Evolutionary conservation across 2,888 invertebrate genomes (phyloP).

Genomic region (Pemphredon lugubris): DNA sequence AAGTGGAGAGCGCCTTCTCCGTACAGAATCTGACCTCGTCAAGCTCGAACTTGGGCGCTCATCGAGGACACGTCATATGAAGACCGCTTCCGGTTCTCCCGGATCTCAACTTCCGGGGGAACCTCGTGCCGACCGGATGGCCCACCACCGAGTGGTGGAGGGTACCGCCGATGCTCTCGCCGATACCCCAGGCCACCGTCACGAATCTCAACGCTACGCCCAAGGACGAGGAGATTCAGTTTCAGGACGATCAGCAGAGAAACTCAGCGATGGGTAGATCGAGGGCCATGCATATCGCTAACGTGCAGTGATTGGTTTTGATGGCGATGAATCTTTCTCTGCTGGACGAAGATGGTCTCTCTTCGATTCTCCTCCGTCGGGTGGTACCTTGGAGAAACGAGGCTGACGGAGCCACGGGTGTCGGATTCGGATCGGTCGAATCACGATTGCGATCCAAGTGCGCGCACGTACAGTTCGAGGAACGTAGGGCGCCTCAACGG

Average conservation of each 20-base stretch:
- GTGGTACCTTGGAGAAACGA: too few species aligned
- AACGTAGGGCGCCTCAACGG: too few species aligned
- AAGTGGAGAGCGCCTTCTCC: constrained; percentile 75
- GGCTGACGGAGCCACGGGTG: too few species aligned
- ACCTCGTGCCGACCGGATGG: constrained; percentile 80
- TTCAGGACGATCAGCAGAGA: constrained; percentile 54
- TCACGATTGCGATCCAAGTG: too few species aligned
- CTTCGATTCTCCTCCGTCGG: too few species aligned
- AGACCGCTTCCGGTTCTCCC: constrained; percentile 92
- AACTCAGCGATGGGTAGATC: constrained; percentile 34
- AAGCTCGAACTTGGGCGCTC: constrained; percentile 73
- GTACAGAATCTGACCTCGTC: constrained; percentile 77
- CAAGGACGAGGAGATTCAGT: constrained; percentile 62
- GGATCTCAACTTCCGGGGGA: constrained; percentile 83
- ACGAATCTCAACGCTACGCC: constrained; percentile 76
- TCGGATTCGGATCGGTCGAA: too few species aligned
- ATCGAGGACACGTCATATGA: constrained; percentile 88
- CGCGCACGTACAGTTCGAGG: too few species aligned
- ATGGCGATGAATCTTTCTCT: too few species aligned
- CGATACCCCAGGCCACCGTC: constrained; percentile 73
- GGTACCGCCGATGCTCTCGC: constrained; percentile 75
- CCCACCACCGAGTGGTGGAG: constrained; percentile 82
- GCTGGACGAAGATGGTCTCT: too few species aligned
- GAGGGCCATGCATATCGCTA: constrained; percentile 52
- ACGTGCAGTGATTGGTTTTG: constrained; percentile 55